A percentile compares a stretch with the other conserved stretches of the same genome.
Evolutionary conservation across 2,113 vertebrate genomes (phyloP).

Genomic region (Anolis sagrei): DNA sequence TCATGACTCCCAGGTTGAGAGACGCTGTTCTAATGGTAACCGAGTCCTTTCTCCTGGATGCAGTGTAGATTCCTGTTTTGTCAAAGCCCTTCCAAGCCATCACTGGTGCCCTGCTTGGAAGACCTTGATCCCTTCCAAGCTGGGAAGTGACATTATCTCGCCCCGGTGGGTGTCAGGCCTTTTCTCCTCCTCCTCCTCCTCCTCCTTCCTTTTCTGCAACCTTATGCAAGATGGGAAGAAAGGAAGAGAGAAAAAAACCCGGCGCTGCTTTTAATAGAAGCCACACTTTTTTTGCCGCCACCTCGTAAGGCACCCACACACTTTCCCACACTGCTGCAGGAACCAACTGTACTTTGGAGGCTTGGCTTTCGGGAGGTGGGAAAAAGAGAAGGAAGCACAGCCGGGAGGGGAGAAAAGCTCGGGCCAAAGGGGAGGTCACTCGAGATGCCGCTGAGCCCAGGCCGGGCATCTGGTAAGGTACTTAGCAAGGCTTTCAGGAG

Average conservation of each 20-base stretch:
- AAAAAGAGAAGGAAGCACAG: neutral
- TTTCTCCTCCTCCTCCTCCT: fast-evolving
- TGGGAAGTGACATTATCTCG: neutral
- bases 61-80: slow-evolving; percentile 6
- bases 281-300: slow-evolving; percentile 9
- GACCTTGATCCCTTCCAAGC: neutral
- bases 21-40: neutral
- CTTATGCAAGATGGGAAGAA: slow-evolving; percentile 43
- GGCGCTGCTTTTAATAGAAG: slow-evolving; percentile 46
- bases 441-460: fast-evolving
- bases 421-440: slow-evolving; percentile 20
- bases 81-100: neutral
- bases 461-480: slow-evolving; percentile 6
- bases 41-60: neutral
- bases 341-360: slow-evolving; percentile 66
- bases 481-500: neutral
- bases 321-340: slow-evolving; percentile 56
- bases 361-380: slow-evolving; percentile 61
- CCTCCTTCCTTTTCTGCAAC: neutral
- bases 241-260: too few relatives aligned
- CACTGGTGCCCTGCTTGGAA: neutral
- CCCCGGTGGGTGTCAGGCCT: neutral
- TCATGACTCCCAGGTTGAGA: too few relatives aligned
- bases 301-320: slow-evolving; percentile 46
- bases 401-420: neutral